Evolutionary conservation across 30 jellyfish, hydroid and myxozoan genomes (phyloP), one percentile per base, ranked within the genome.

Genomic region (Clytia hemisphaerica): DNA sequence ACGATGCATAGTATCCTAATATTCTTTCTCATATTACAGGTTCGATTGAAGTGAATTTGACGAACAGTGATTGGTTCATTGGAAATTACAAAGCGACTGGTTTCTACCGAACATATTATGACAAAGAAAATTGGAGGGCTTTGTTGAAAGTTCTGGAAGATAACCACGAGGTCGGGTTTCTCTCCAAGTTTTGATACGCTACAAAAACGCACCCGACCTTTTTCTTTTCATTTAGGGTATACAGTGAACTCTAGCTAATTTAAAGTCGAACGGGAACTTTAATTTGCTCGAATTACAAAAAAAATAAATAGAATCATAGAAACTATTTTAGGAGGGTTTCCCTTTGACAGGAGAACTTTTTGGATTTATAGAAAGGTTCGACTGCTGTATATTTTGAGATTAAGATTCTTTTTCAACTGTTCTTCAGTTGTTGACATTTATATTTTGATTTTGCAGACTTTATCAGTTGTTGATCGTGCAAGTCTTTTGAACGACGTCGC

Each of bases 381-480:
- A 48, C 21, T 5, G 21, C 2, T 18, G 9, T 40, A 40, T 40
- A n/a, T 16, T 10, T 40, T 16, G 4, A n/a, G 6, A n/a, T 46
- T 4, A 46, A 46, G 30, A 4, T 46, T 46, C 9, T 9, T n/a
- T n/a, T n/a, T n/a, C 24, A 27, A 46, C 9, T 46, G 19, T n/a
- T 2, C 6, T 27, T 30, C 24, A 9, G 4, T 46, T 27, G 19
- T 46, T 3, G 24, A 27, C 4, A 3, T 21, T 35, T 24, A 4
- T 6, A 21, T 24, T 1, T 37, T 34, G 37, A 10, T 22, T 31
- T n/a, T 44, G 18, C 33, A 65, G 78, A 12, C 9, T 21, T 42
- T 65, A 10, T 42, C 74, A 19, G 78, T 37, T 9, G 25, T 65
- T 18, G 78, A 65, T 44, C 78, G 78, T 36, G 61, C 78, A 2